Base-by-base conservation (phyloP, 2,888 invertebrate species). In the Acrobasis suavella region DNA sequence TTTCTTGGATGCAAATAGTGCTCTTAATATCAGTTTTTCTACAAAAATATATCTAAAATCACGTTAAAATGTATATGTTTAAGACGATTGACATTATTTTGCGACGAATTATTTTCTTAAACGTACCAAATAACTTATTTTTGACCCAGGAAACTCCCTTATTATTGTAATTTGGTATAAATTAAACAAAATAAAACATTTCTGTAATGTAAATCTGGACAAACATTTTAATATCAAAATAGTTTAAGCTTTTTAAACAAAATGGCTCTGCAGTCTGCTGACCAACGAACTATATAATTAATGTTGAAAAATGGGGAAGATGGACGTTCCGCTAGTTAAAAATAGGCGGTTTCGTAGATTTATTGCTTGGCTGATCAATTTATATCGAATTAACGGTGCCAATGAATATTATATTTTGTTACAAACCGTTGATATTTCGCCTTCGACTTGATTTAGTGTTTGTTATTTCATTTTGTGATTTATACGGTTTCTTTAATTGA, bases 281-380 rank as follows among this genome's bases (percentile, higher is more conserved):
- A 9, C 14, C 14, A 12, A 14, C 14, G n/a, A 32, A 50, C 32
- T 16, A 46, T 42, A 73, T 76, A 78, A 79, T 80, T 80, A 79
- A 75, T 72, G 65, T 64, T 78, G 78, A 80, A 80, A 80, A 78
- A 79, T 77, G 69, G 62, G 63, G 15, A 6, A 39, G 39, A 39
- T 55, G 39, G 39, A 32, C 52, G 52, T 52, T n/a, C 10, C 46
- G 46, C 46, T 46, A 46, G 46, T 46, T 46, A 52, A 52, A 52
- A 32, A 14, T 52, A 52, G 52, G 16, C 38, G 55, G 46, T 46
- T 42, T n/a, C 55, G 39, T 16, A 55, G 39, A 55, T 55, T 55
- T 55, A 55, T 55, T 8, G 39, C 15, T 39, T 16, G 16, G 39
- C 16, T 16, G 16, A 55, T 39, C 55, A 55, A 16, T 55, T 55